phyloP scores from a whole-genome alignment of 2,888 invertebrate genomes.

The Catocala nupta region DNA sequence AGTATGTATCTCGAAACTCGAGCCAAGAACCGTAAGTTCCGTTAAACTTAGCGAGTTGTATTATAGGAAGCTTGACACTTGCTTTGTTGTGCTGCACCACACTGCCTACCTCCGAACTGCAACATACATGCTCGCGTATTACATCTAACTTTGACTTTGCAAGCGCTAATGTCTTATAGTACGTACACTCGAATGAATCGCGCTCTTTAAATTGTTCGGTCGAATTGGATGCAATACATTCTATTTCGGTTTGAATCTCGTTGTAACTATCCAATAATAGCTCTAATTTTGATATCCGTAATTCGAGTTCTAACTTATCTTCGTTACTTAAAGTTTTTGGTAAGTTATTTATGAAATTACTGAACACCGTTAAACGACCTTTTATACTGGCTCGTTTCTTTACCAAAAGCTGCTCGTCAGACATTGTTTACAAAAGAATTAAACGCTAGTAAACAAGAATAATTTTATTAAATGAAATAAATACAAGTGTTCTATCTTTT shows the following conservation, averaged over 20 bases:
- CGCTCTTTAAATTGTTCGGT: constrained; percentile 1
- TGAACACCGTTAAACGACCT: background rate
- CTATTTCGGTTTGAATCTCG: background rate
- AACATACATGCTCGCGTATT: background rate
- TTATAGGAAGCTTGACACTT: too few species aligned
- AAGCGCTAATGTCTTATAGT: constrained; percentile 1
- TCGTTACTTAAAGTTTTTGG: constrained; percentile 7
- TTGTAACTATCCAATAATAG: background rate
- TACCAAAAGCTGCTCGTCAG: background rate
- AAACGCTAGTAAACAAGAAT: background rate
- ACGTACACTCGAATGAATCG: constrained; percentile 2
- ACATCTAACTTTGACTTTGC: background rate
- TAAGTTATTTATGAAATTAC: constrained; percentile 4
- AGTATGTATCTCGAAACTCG: too few species aligned
- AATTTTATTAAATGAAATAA: background rate
- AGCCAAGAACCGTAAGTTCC: too few species aligned
- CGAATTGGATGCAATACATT: background rate
- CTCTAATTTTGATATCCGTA: constrained; percentile 3
- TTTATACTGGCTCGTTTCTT: background rate
- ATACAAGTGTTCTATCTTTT: too few species aligned
- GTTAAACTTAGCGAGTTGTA: too few species aligned
- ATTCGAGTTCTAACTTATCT: constrained; percentile 3
- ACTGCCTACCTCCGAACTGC: background rate
- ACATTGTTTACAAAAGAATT: background rate
- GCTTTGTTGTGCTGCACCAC: constrained; percentile 12